Evolutionary conservation across 2,888 invertebrate genomes (phyloP).

Genomic region (Mystacides longicornis): DNA sequence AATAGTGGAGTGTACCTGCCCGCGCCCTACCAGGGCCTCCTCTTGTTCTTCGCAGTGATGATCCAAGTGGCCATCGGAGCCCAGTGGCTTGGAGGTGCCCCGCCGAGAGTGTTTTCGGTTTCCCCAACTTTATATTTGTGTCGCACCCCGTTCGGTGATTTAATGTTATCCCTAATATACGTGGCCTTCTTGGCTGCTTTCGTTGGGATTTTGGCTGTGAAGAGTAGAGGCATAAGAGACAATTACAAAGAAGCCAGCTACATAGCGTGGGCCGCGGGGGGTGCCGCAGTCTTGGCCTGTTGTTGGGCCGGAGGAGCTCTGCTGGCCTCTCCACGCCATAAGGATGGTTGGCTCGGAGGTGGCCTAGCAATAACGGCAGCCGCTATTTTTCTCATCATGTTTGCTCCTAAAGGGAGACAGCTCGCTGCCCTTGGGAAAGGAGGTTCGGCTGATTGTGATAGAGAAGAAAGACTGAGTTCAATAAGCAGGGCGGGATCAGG

Average conservation of each 20-base stretch:
- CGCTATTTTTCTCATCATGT: conserved; percentile 87
- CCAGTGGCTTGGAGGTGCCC: conserved; percentile 76
- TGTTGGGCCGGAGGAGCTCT: conserved; percentile 79
- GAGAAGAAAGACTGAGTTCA: conserved; percentile 77
- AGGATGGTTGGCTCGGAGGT: conserved; percentile 84
- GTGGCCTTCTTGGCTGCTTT: conserved; percentile 78
- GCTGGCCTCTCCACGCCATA: conserved; percentile 68
- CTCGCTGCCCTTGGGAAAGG: conserved; percentile 88
- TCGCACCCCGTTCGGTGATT: conserved; percentile 61
- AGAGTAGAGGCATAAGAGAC: conserved; percentile 82
- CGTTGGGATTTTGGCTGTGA: conserved; percentile 76
- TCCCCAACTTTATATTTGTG: conserved; percentile 45
- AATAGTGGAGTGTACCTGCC: conserved; percentile 88
- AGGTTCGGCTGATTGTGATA: conserved; percentile 72
- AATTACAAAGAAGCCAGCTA: conserved; percentile 91
- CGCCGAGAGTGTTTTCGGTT: conserved; percentile 47
- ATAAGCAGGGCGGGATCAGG: conserved; percentile 70
- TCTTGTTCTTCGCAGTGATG: conserved; percentile 83
- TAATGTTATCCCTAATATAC: conserved; percentile 72
- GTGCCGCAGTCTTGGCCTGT: conserved; percentile 80
- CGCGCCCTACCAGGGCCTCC: conserved; percentile 83
- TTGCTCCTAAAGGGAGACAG: conserved; percentile 87
- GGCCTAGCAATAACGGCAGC: conserved; percentile 80
- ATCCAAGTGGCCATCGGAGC: conserved; percentile 81
- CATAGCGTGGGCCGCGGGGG: conserved; percentile 81